Evolutionary conservation across 1,140 invertebrate species (phyloP), one percentile per base, ranked within the genome.

Genomic region (Bombus pascuorum): DNA sequence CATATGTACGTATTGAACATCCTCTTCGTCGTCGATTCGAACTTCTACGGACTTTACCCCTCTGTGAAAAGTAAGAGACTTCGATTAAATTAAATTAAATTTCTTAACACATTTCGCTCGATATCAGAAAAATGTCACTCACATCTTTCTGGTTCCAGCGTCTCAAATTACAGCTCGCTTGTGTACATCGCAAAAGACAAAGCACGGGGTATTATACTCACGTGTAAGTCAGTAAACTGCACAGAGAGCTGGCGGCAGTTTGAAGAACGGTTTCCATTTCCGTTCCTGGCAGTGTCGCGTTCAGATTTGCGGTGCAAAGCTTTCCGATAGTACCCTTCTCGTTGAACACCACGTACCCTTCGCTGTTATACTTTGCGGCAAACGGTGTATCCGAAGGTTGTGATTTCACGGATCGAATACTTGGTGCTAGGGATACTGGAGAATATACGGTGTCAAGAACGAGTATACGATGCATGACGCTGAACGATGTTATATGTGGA

Each of bases 281-380:
- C 79, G 94, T 95, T 44, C 92, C 91, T 9, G 95, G 95, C 32
- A 96, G 87, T 34, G 96, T 96, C 57, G 94, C 93, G 89, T 96
- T 96, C 15, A 98, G 95, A 87, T 97, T 97, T 80, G 97, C 97
- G 44, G 97, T 97, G 90, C 98, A 98, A 37, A 98, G 94, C 94
- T 98, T 98, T 57, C 97, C 98, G 34, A 96, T 94, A n/a, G 96
- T 96, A 15, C 98, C 98, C 90, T 97, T 97, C 94, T 98, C 97
- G 80, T 97, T 97, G 95, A 98, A 98, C 78, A 98, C 96, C 2
- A 98, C 97, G 93, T 97, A 98, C 8, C 98, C 98, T 86, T 97
- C 96, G 68, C 96, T 95, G 83, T 96, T 96, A 84, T 98, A 98
- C 82, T 96, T 95, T 2, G 96, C 94, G 39, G 97, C 95, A 89